Evolutionary conservation across 2,888 invertebrate genomes (phyloP).

Genomic region (Orthosia cruda): DNA sequence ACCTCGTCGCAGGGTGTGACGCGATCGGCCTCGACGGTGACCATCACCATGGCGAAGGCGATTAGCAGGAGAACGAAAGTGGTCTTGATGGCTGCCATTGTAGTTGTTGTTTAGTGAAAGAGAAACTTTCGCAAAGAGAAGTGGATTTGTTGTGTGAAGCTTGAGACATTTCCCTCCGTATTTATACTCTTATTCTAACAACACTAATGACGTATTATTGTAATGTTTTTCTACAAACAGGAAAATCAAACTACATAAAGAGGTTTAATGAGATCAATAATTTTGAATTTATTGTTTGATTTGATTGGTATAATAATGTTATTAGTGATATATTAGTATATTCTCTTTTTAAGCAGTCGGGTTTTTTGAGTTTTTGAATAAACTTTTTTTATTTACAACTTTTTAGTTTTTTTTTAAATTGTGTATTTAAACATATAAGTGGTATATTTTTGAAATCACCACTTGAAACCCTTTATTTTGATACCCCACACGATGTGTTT

Average conservation of each 20-base stretch:
- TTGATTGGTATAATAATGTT: neutral
- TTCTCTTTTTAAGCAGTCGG: too few species aligned
- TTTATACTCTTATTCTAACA: neutral
- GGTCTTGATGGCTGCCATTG: slow-evolving; percentile 45
- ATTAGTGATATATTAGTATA: too few species aligned
- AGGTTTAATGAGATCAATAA: neutral
- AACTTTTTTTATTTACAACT: too few species aligned
- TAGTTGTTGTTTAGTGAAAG: neutral
- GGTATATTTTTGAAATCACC: too few species aligned
- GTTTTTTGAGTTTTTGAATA: too few species aligned
- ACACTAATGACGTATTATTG: neutral
- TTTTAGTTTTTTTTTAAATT: too few species aligned
- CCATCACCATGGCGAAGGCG: slow-evolving; percentile 45
- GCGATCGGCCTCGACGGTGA: slow-evolving; percentile 17
- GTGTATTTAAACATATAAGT: too few species aligned
- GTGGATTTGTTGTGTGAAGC: slow-evolving; percentile 4
- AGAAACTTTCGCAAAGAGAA: slow-evolving; percentile 2
- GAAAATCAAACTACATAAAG: neutral
- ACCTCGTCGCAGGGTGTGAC: slow-evolving; percentile 37
- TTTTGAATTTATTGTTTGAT: neutral
- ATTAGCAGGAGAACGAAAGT: slow-evolving; percentile 34
- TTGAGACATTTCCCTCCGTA: neutral
- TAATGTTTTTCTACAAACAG: neutral
- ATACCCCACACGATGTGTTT: too few species aligned
- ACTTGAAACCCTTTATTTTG: too few species aligned